A percentile compares a stretch with the other conserved stretches of the same genome.
phyloP scores from a whole-genome alignment of 2,888 invertebrate species.

The Drosophila leonis region DNA sequence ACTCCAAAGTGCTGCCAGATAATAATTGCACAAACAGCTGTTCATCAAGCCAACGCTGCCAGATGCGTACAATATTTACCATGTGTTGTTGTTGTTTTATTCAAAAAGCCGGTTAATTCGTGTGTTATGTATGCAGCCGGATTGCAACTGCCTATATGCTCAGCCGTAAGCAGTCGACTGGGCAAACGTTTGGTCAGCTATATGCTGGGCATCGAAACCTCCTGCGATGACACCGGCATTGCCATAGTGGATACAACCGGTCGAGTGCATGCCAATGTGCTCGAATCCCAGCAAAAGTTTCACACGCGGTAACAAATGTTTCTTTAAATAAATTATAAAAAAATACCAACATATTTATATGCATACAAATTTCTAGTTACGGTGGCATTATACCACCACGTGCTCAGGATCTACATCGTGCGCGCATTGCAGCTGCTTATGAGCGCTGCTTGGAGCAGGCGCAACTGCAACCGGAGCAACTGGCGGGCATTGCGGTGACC shows the following conservation, averaged over 20 bases:
- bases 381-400: conserved; percentile 94
- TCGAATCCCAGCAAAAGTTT: conserved; percentile 92
- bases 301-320: conserved; percentile 89
- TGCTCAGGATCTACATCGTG: conserved; percentile 92
- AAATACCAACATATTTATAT: not conserved
- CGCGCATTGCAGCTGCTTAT: conserved; percentile 91
- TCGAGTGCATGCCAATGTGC: conserved; percentile 91
- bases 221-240: conserved; percentile 98
- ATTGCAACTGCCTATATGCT: conserved; percentile 9
- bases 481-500: conserved; percentile 97
- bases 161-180: not conserved
- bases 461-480: conserved; percentile 87
- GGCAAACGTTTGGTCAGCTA: conserved; percentile 44
- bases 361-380: conserved; percentile 68
- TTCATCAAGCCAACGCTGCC: conserved; percentile 17
- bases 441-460: conserved; percentile 89
- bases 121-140: conserved; percentile 48
- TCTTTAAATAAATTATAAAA: not conserved
- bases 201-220: conserved; percentile 97
- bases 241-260: conserved; percentile 91
- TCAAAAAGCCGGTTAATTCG: conserved; percentile 31
- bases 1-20: not conserved
- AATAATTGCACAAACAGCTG: not conserved
- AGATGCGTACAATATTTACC: not conserved
- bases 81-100: conserved; percentile 23